Evolutionary conservation across 1,140 invertebrate genomes (phyloP), one percentile per base, ranked within the genome.

Genomic region (Aphidius ervi): DNA sequence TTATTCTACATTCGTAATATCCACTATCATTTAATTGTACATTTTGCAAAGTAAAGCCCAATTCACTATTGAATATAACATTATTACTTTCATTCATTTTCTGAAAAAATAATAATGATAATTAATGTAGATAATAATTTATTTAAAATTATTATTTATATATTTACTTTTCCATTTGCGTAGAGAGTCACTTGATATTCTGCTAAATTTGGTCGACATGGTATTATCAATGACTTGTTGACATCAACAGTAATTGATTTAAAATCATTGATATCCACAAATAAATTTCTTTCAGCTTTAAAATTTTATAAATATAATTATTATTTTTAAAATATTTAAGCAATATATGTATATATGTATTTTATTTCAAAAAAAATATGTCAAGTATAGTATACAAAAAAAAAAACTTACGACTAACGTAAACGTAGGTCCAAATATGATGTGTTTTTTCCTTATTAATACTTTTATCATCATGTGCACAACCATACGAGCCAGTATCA

Each of bases 201-300:
- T 9, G 87, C 87, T 46, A 84, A 84, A 42, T 87, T 84, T 52
- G 88, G 87, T 67, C 84, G 84, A 78, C 88, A 91, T 63, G 86
- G 86, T 66, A 89, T 82, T 10, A 83, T 67, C 9, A 81, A 73
- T 52, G 78, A 74, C 42, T 69, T 70, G 61, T 80, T 80, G 55
- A 77, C 74, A 43, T 68, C 69, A 53, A 20, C 45, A 62, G 49
- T 59, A 4, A 6, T 46, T 56, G 46, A 23, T 46, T 9, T 16
- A 46, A 3, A 9, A 5, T 9, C 41, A 4, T 57, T 20, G 16
- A 16, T 40, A 9, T 5, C 5, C 16, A 59, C 7, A 50, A 31
- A n/a, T 23, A 52, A 37, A 53, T 53, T 6, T 46, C 41, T 43
- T 61, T 59, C 37, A 37, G 31, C 3, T 56, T n/a, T n/a, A n/a